phyloP scores from a whole-genome alignment of 2,797 vertebrate species.

The Xenopus petersii region DNA sequence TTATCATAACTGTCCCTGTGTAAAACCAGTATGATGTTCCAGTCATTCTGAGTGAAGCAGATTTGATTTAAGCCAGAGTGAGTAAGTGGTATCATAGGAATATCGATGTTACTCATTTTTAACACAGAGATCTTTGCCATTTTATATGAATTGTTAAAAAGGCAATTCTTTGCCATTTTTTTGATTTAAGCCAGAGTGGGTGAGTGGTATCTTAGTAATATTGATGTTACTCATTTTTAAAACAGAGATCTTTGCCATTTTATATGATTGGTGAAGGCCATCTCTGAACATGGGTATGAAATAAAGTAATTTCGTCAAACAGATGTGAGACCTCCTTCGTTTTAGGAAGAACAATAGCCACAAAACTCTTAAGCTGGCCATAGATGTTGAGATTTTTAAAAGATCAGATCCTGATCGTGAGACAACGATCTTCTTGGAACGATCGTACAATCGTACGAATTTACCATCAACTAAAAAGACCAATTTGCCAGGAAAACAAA shows the following conservation, averaged over 20 bases:
- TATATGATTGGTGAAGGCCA: constrained; percentile 46
- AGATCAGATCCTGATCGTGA: too few relatives aligned
- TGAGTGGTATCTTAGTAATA: constrained; percentile 44
- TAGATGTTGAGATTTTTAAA: too few relatives aligned
- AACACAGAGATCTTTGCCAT: constrained; percentile 42
- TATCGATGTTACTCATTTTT: constrained; percentile 42
- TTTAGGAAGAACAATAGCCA: constrained; percentile 20
- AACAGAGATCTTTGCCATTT: constrained; percentile 42
- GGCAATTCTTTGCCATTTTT: constrained; percentile 26
- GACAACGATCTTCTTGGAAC: too few relatives aligned
- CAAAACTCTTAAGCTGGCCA: constrained; percentile 7
- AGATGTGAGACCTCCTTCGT: constrained; percentile 26
- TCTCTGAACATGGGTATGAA: constrained; percentile 38
- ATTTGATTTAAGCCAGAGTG: constrained; percentile 42
- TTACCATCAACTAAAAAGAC: too few relatives aligned
- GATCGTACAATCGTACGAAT: too few relatives aligned
- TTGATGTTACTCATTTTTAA: constrained; percentile 42
- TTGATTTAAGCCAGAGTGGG: constrained; percentile 25
- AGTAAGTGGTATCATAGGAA: constrained; percentile 2
- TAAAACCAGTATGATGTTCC: constrained; percentile 24
- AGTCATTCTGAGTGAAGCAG: constrained; percentile 26
- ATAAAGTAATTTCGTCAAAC: constrained; percentile 38
- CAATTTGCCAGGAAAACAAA: too few relatives aligned
- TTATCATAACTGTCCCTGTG: constrained; percentile 26
- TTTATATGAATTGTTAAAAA: constrained; percentile 43